phyloP scores from a whole-genome alignment of 2,113 vertebrate species.

The Ceuthmochares aereus region DNA sequence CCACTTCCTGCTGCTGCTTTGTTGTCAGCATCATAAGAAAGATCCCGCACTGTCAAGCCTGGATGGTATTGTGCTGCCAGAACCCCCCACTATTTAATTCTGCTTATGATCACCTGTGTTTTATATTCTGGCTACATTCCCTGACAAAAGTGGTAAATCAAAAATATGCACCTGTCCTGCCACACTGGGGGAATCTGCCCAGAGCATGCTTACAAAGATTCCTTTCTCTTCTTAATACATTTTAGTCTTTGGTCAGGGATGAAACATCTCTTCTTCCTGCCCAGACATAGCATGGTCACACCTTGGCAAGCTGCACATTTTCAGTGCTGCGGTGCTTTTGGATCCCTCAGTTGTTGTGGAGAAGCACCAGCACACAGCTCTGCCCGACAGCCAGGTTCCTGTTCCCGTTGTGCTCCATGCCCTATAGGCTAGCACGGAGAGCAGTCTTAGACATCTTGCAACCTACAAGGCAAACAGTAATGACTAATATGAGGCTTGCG shows the following conservation, averaged over 20 bases:
- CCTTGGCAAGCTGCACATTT: not conserved
- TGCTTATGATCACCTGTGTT: not conserved
- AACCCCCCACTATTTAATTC: not conserved
- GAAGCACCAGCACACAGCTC: not conserved
- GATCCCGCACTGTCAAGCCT: not conserved
- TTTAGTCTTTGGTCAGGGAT: not conserved
- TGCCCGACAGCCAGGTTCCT: not conserved
- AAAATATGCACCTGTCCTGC: not conserved
- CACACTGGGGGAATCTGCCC: not conserved
- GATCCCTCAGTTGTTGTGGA: not conserved
- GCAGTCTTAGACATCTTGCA: not conserved
- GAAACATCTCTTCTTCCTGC: not conserved
- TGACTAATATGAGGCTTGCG: not conserved
- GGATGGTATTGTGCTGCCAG: not conserved
- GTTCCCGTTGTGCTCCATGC: accelerated
- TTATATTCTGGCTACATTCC: not conserved
- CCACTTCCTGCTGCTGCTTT: not conserved
- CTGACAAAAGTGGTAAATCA: not conserved
- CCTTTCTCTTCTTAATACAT: not conserved
- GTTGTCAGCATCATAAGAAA: not conserved
- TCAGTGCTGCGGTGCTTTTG: accelerated
- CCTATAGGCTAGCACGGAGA: not conserved
- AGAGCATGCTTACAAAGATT: not conserved
- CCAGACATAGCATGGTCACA: not conserved
- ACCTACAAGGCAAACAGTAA: not conserved